Percentiles rank a stretch among this genome's conserved stretches.
Conservation (phyloP, 1,140 invertebrate genomes). For the Neodiprion virginianus region DNA sequence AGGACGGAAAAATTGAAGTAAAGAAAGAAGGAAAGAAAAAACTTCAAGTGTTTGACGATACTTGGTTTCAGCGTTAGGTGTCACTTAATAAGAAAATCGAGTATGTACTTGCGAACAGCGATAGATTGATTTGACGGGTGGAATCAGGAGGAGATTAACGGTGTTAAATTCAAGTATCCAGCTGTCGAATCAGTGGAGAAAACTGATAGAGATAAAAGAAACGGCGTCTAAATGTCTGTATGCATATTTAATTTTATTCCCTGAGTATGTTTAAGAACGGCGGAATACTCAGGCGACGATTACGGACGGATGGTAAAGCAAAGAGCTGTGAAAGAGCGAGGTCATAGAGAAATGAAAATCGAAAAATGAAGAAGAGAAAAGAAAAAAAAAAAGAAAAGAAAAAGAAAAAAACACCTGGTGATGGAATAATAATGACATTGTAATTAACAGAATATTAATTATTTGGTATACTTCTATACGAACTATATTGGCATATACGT, state of each 20-base stretch:
- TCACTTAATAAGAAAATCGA: not conserved
- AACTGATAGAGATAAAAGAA: too few relatives aligned
- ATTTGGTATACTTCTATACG: not conserved
- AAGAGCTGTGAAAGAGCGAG: not conserved
- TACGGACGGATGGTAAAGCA: not conserved
- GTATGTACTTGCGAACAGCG: not conserved
- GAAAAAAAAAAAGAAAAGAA: not conserved
- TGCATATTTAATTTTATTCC: too few relatives aligned
- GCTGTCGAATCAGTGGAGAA: too few relatives aligned
- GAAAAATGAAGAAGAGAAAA: conserved; percentile 7
- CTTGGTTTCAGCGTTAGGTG: not conserved
- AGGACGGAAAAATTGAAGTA: not conserved
- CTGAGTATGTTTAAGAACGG: too few relatives aligned
- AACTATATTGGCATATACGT: not conserved
- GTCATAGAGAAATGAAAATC: not conserved
- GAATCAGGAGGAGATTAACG: too few relatives aligned
- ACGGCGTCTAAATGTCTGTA: too few relatives aligned
- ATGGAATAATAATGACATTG: not conserved
- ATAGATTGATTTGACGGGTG: too few relatives aligned
- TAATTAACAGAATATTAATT: conserved; percentile 8
- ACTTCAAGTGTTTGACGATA: not conserved
- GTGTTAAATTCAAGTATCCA: too few relatives aligned
- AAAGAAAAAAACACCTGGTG: not conserved
- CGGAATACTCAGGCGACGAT: too few relatives aligned
- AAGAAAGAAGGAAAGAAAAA: too few relatives aligned